Evolutionary conservation across 2,888 invertebrate species (phyloP), one percentile per base, ranked within the genome.

Genomic region (Harpagoxenus sublaevis): DNA sequence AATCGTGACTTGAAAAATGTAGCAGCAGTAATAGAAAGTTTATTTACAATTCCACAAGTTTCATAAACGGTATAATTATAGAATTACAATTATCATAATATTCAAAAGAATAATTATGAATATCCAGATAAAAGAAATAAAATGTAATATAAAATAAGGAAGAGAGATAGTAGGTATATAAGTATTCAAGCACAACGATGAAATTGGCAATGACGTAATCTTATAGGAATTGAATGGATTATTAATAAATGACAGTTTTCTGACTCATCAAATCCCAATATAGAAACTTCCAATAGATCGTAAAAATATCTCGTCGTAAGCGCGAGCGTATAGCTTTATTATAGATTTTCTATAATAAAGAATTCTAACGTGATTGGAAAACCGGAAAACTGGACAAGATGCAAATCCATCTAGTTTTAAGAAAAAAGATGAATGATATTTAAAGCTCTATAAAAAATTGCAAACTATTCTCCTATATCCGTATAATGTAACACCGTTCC

Each of bases 341-440:
- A 66, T 28, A 28, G 65, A 66, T 45, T 66, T 66, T 45, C 45
- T 45, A 28, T 66, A 66, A 45, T 66, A 45, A 45, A 45, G 45
- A 39, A 65, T 39, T 39, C 39, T 63, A 10, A 23, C 23, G 42
- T 65, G 12, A 63, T 63, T 63, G 63, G 12, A 42, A 42, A 65
- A 42, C 23, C 35, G 63, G 23, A 42, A 23, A 65, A 42, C 42
- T 63, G 63, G n/a, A 42, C 12, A 5, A 63, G 12, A 63, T 39
- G 63, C 23, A 65, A 65, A 42, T 42, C n/a, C 9, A 65, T 12
- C 6, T 65, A 23, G 6, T 65, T 42, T 23, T 39, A 15, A 42
- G 23, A 45, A 45, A 9, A 45, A 5, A 66, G 15, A 15, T 23
- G 6, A 65, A 65, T 28, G 1, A 55, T 31, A 60, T 60, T 60